Evolutionary conservation across 2,797 vertebrate genomes (phyloP).

Genomic region (Alcedo quadribrachys): DNA sequence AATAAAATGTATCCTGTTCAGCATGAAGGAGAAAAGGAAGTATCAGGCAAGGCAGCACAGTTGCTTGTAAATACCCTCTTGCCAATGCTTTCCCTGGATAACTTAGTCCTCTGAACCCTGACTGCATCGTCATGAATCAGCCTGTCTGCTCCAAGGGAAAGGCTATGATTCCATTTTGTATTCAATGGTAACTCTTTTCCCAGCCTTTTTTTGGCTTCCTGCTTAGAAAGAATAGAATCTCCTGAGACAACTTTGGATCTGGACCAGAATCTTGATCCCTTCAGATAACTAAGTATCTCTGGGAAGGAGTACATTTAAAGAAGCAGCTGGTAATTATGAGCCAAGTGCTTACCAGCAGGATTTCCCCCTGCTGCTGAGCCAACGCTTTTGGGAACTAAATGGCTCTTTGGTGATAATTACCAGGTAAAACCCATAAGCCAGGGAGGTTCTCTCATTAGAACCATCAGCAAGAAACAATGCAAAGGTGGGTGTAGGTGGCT

Average conservation of each 20-base stretch:
- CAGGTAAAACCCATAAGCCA: conserved; percentile 35
- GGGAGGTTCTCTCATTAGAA: conserved; percentile 38
- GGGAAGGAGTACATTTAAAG: conserved; percentile 59
- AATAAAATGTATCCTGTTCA: conserved; percentile 20
- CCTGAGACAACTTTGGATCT: conserved; percentile 30
- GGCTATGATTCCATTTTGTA: fast-evolving
- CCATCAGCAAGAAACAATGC: conserved; percentile 24
- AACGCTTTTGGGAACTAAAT: conserved; percentile 52
- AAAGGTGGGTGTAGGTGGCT: neutral
- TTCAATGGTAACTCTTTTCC: conserved; percentile 12
- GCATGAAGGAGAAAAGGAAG: conserved; percentile 10
- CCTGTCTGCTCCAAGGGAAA: conserved; percentile 3
- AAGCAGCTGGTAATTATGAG: conserved; percentile 56
- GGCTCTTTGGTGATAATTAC: conserved; percentile 32
- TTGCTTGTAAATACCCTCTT: conserved; percentile 20
- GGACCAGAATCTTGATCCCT: conserved; percentile 9
- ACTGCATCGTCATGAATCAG: conserved; percentile 19
- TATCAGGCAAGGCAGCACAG: neutral
- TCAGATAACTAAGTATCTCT: conserved; percentile 58
- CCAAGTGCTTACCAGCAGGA: conserved; percentile 62
- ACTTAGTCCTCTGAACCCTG: conserved; percentile 9
- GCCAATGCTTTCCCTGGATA: neutral
- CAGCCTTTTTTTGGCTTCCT: conserved; percentile 45
- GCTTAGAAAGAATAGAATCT: conserved; percentile 54
- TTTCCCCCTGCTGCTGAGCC: conserved; percentile 57